Base-by-base conservation (phyloP, 2,797 vertebrate species). In the Alcedo quadribrachys region DNA sequence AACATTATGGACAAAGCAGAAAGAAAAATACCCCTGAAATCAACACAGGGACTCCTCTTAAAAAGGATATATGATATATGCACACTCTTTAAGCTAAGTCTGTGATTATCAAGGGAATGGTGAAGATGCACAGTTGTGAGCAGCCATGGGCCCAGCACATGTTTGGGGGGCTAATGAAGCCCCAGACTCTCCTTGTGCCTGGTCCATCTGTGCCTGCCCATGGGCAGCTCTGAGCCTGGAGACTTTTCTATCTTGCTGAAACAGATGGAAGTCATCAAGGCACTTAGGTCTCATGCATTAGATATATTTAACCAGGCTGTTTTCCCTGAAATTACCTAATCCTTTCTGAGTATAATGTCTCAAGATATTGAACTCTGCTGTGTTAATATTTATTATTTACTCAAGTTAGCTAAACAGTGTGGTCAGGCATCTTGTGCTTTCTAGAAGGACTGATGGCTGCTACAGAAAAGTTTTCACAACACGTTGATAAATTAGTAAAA, bases 81-180 rank as follows among this genome's bases (percentile, higher is more conserved):
- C 30, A 88, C 70, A 40, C 8, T 57, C 20, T 54, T 58, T 24
- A 65, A 71, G 48, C 40, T 4, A 11, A 40, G 45, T 20, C 5
- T 30, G 53, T 27, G 45, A 60, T 20, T 42, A 71, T 57, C 81
- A 81, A 51, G 32, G 11, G 48, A 24, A 46, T 25, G 45, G 21
- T 45, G 70, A 63, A 53, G 78, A 15, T 42, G 27, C 0, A 1
- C 75, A 74, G 19, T 2, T 45, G 19, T 2, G 24, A 92, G 74
- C 37, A 78, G 74, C 45, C 1, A 0, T 1, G 15, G 57, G 65
- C 40, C 57, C 0, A 1, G 43, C 16, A 5, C 5, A 14, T 22
- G 35, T 40, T 6, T 63, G 32, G 20, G 50, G 61, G 46, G 66
- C n/a, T 70, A 22, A 1, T 1, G 66, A 40, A 85, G 40, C 45